Evolutionary conservation across 2,888 invertebrate genomes (phyloP), one percentile per base, ranked within the genome.

Genomic region (Bugula neritina): DNA sequence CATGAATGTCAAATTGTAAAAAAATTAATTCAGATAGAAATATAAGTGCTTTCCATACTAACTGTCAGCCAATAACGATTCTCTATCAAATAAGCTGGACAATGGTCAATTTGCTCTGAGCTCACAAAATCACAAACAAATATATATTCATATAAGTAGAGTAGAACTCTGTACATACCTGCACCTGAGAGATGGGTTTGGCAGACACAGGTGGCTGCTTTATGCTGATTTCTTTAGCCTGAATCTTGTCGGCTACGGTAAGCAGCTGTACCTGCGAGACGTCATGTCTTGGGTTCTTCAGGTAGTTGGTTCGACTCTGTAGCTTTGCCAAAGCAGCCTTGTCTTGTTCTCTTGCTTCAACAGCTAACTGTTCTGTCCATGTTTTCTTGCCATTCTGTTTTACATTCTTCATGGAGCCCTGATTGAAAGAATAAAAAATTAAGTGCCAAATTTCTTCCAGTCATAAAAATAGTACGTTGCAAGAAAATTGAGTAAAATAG

Each of bases 281-380:
- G 29, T 70, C 70, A 54, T 43, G 77, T 52, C 82, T 78, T 21
- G 82, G 82, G 74, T 83, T 83, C 10, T 78, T 77, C 34, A 79
- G 73, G 74, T 77, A 83, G 74, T 81, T 80, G 0, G 79, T 77
- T 71, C 78, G 79, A n/a, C 79, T 77, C 54, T 83, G 78, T 29
- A 83, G 75, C 58, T 78, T 78, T 35, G 79, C 79, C 34, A 84
- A 74, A 58, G 78, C 79, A 1, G 73, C 74, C 54, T 81, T 75
- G 35, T 80, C 79, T 21, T 72, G 71, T 71, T 80, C 79, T 63
- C 83, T 72, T 72, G 79, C 77, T 23, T 80, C 80, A 69, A 80
- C 78, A 69, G 74, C 77, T 75, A 82, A 74, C 73, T 81, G 81
- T 10, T 78, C 75, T 73, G 81, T 81, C 84, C 84, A 84, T 1